Conservation (phyloP, 2,797 vertebrate species). For the Aphelocoma californica region DNA sequence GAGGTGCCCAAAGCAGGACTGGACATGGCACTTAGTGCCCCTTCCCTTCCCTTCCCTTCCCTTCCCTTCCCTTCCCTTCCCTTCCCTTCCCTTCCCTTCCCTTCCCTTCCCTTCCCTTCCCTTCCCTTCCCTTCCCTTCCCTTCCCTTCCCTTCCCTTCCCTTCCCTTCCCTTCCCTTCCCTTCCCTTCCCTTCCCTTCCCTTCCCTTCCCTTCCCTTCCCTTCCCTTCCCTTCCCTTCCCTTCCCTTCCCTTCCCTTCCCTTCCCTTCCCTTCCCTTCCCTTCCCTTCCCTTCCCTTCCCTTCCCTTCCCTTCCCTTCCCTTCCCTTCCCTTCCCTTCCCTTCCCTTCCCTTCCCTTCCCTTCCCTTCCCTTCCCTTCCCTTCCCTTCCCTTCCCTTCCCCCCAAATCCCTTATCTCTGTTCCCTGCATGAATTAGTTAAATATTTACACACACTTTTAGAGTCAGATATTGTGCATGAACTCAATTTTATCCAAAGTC, state of each 20-base stretch:
- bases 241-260: neutral
- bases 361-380: neutral
- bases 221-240: no score
- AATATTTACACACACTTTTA: neutral
- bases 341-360: neutral
- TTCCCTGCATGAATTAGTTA: neutral
- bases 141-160: neutral
- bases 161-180: neutral
- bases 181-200: neutral
- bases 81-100: neutral
- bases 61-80: neutral
- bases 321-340: neutral
- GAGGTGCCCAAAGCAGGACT: neutral
- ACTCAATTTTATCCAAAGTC: neutral
- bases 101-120: neutral
- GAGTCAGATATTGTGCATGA: fast-evolving
- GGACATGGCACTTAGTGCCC: neutral
- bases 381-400: neutral
- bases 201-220: neutral
- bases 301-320: no score
- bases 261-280: neutral
- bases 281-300: neutral
- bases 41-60: neutral
- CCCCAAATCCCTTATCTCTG: neutral
- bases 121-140: neutral